Conservation (phyloP, 2,888 invertebrate genomes). For the Anagyrus pseudococci region DNA sequence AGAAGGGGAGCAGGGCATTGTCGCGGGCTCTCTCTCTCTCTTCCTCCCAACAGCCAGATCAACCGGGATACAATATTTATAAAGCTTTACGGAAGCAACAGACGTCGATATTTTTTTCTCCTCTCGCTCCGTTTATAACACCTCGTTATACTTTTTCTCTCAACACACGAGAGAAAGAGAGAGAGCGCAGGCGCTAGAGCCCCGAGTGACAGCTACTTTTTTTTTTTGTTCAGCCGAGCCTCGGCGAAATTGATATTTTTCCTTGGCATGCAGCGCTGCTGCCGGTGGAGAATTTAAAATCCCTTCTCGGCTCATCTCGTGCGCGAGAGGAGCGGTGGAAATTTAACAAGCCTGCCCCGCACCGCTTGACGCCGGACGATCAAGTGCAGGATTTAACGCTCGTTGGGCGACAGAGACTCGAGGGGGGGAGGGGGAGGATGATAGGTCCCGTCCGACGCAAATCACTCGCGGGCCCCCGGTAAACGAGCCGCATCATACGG, state of each 20-base stretch:
- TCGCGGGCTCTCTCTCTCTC: too few species aligned
- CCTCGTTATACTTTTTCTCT: constrained; percentile 3
- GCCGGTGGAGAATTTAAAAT: too few species aligned
- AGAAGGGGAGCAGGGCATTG: constrained; percentile 36
- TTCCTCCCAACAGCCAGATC: constrained; percentile 9
- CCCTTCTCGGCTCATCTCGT: too few species aligned
- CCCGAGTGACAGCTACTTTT: constrained; percentile 20
- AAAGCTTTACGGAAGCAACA: constrained; percentile 46
- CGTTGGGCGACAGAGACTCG: too few species aligned
- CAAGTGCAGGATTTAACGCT: constrained; percentile 59
- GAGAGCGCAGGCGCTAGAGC: too few species aligned
- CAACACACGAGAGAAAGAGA: background rate
- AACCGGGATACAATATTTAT: constrained; percentile 48
- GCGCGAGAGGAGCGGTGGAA: background rate
- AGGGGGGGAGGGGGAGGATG: too few species aligned
- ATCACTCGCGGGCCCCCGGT: constrained; percentile 41
- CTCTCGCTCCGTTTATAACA: background rate
- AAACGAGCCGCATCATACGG: too few species aligned
- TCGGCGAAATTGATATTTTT: background rate
- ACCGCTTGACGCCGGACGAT: constrained; percentile 44
- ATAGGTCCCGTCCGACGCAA: constrained; percentile 40
- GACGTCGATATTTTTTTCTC: constrained; percentile 39
- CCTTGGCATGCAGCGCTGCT: too few species aligned
- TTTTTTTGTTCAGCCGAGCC: constrained; percentile 2
- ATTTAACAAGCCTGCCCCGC: constrained; percentile 45